A percentile compares a stretch with the other conserved stretches of the same genome.
Conservation (phyloP, 1,140 invertebrate species). For the Eupeodes corollae region DNA sequence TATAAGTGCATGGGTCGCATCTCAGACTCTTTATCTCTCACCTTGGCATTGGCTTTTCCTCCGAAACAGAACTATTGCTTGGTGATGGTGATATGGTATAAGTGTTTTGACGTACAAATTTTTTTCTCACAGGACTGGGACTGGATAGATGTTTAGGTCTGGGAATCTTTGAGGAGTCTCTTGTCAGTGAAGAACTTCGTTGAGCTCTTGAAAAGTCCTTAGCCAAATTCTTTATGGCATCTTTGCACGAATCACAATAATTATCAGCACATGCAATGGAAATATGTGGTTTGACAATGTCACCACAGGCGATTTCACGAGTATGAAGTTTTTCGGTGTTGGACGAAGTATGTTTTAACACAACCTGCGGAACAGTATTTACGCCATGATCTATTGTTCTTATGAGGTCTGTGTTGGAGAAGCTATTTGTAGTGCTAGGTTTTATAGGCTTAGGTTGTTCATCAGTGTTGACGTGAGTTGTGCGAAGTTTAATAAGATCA, state of each 20-base stretch:
- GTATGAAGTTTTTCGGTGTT: constrained; percentile 31
- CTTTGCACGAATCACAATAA: constrained; percentile 55
- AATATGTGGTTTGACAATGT: constrained; percentile 42
- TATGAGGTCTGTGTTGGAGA: constrained; percentile 16
- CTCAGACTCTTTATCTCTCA: too few species aligned
- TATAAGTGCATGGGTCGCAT: too few species aligned
- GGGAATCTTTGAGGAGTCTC: constrained; percentile 37
- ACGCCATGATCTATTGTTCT: constrained; percentile 5
- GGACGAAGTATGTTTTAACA: constrained; percentile 19
- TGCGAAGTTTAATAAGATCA: constrained; percentile 17
- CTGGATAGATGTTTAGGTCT: constrained; percentile 37
- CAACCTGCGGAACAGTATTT: constrained; percentile 7
- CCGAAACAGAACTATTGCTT: constrained; percentile 17
- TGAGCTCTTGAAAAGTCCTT: constrained; percentile 38
- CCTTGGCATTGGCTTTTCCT: constrained; percentile 18
- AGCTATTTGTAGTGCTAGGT: constrained; percentile 9
- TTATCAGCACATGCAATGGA: constrained; percentile 43
- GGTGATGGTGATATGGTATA: constrained; percentile 34
- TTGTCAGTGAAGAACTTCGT: constrained; percentile 1
- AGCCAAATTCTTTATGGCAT: constrained; percentile 44
- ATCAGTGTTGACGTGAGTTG: constrained; percentile 16
- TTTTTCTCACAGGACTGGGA: constrained; percentile 34
- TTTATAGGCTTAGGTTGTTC: constrained; percentile 6
- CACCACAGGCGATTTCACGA: constrained; percentile 44
- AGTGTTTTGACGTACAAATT: constrained; percentile 40